Conservation (phyloP, 2,797 vertebrate genomes). For the Leptoclinus maculatus region DNA sequence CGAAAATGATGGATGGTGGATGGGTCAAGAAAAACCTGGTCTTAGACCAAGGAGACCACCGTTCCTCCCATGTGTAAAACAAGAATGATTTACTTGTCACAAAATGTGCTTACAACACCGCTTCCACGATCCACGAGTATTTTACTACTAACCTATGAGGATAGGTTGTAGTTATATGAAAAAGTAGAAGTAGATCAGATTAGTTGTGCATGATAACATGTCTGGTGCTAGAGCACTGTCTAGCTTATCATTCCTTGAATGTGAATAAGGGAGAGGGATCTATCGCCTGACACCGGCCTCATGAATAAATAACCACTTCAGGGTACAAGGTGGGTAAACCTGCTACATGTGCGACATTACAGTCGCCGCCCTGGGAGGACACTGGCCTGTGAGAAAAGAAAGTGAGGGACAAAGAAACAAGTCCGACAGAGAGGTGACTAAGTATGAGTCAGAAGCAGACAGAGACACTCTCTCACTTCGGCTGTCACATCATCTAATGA, state of each 20-base stretch:
- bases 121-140: too few species aligned
- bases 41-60: too few species aligned
- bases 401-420: slow-evolving; percentile 24
- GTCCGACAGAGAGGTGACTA: slow-evolving; percentile 33
- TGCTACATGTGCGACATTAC: background rate
- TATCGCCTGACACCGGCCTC: background rate
- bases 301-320: slow-evolving; percentile 19
- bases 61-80: too few species aligned
- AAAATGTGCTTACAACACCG: too few species aligned
- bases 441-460: slow-evolving; percentile 9
- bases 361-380: background rate
- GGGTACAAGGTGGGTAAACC: slow-evolving; percentile 3
- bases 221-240: background rate
- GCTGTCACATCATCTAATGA: slow-evolving; percentile 1
- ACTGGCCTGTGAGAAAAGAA: background rate
- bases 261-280: background rate
- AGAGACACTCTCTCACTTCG: background rate
- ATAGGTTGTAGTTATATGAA: background rate
- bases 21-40: background rate
- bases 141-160: background rate
- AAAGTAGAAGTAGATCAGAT: background rate
- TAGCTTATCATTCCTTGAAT: background rate
- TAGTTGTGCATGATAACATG: background rate
- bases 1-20: background rate
- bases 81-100: too few species aligned